phyloP scores from a whole-genome alignment of 2,797 vertebrate genomes.

The Ctenosaura bakeri region DNA sequence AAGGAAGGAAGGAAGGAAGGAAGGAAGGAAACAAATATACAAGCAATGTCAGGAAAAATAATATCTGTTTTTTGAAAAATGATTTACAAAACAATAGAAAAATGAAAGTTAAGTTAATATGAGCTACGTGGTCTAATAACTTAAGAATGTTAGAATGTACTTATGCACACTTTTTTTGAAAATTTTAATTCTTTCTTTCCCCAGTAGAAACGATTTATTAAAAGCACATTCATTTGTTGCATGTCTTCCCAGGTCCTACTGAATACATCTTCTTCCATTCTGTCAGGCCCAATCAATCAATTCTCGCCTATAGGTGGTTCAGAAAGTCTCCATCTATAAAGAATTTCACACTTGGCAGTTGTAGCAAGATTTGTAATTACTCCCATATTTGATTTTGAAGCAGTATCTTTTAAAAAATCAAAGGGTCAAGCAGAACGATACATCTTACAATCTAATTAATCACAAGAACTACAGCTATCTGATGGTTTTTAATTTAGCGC shows the following conservation, averaged over 20 bases:
- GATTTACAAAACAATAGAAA: neutral
- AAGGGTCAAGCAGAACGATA: neutral
- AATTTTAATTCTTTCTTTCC: neutral
- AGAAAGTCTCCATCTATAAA: neutral
- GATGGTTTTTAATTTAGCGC: slow-evolving; percentile 18
- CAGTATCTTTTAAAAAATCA: neutral
- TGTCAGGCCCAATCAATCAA: neutral
- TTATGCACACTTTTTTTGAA: neutral
- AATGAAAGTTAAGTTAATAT: neutral
- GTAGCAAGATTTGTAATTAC: slow-evolving; percentile 13
- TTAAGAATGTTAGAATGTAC: neutral
- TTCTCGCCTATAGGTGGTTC: neutral
- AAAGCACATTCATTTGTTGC: neutral
- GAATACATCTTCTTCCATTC: neutral
- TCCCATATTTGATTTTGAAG: neutral
- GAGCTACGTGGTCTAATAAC: neutral
- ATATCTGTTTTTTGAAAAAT: neutral
- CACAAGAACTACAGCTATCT: neutral
- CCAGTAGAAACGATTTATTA: neutral
- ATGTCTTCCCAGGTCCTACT: neutral
- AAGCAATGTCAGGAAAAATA: neutral
- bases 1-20: too few species aligned
- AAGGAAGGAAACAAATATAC: too few species aligned
- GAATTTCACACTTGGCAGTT: neutral
- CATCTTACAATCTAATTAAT: neutral